Evolutionary conservation across 2,888 invertebrate genomes (phyloP).

Genomic region (Leptura quadrifasciata): DNA sequence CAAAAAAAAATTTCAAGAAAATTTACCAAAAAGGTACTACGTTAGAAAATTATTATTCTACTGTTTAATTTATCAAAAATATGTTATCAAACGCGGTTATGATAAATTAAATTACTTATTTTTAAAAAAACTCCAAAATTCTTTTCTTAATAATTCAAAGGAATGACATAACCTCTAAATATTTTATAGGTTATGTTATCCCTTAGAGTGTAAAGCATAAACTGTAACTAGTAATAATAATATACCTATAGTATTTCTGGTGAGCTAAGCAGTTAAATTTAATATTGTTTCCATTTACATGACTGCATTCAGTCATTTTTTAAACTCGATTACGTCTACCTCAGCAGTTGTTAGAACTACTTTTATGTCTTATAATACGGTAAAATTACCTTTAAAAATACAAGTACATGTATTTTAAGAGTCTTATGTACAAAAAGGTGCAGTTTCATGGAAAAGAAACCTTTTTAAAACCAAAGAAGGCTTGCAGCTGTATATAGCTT

Average conservation of each 20-base stretch:
- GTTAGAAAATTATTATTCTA: too few species aligned
- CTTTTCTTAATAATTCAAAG: too few species aligned
- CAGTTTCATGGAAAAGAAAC: constrained; percentile 9
- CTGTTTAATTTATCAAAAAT: too few species aligned
- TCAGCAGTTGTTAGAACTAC: background rate
- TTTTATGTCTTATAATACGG: background rate
- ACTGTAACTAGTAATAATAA: background rate
- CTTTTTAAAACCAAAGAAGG: constrained; percentile 70
- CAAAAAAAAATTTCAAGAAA: too few species aligned
- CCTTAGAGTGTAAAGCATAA: background rate
- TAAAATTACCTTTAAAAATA: background rate
- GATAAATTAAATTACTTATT: too few species aligned
- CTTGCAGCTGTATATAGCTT: constrained; percentile 73
- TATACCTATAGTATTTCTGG: background rate
- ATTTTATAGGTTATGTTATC: too few species aligned
- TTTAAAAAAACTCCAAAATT: too few species aligned
- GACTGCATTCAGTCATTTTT: too few species aligned
- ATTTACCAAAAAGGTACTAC: too few species aligned
- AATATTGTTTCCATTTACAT: too few species aligned
- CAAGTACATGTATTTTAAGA: background rate
- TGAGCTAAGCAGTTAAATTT: background rate
- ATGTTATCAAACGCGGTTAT: too few species aligned
- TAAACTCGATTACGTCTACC: background rate
- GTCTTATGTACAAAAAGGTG: background rate
- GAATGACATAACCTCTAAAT: too few species aligned